These are phyloP conservation scores for Heliothis subflexa DNA, from an alignment of 1,140 invertebrate species.

Conservation along the genomic window DNA sequence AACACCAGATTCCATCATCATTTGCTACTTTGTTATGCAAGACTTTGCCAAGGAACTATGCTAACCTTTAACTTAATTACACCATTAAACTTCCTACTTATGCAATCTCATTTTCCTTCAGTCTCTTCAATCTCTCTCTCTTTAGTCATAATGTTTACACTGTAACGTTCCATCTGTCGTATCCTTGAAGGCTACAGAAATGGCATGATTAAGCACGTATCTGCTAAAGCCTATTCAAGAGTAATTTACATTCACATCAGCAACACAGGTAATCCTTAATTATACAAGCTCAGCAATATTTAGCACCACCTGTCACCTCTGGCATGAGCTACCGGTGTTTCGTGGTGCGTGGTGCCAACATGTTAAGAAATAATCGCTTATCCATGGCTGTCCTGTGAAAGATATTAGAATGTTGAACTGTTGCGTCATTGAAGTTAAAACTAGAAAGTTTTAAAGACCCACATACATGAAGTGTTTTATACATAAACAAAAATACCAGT, in stretches of 20 bases:
- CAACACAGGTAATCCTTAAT: conserved; percentile 30
- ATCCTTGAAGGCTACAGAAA: not conserved
- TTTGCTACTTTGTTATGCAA: no score
- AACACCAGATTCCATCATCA: no score
- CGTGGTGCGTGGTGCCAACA: not conserved
- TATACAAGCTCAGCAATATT: conserved; percentile 23
- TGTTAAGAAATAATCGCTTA: conserved; percentile 6
- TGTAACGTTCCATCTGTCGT: not conserved
- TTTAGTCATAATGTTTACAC: no score
- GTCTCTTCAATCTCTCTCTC: no score
- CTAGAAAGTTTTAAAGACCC: not conserved
- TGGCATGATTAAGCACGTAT: not conserved
- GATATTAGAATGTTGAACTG: conserved; percentile 1
- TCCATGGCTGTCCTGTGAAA: not conserved
- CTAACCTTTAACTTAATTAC: no score
- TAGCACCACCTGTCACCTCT: conserved; percentile 17
- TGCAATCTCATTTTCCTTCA: no score
- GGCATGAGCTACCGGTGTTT: conserved; percentile 7
- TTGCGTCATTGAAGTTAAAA: not conserved
- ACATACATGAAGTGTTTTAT: no score
- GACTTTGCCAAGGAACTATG: no score
- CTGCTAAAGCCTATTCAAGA: conserved; percentile 20
- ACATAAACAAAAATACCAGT: no score
- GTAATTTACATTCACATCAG: conserved; percentile 27
- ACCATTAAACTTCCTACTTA: no score